These are phyloP conservation scores for Hypsopygia costalis DNA, from an alignment of 2,888 invertebrate species.

Conservation along the genomic window DNA sequence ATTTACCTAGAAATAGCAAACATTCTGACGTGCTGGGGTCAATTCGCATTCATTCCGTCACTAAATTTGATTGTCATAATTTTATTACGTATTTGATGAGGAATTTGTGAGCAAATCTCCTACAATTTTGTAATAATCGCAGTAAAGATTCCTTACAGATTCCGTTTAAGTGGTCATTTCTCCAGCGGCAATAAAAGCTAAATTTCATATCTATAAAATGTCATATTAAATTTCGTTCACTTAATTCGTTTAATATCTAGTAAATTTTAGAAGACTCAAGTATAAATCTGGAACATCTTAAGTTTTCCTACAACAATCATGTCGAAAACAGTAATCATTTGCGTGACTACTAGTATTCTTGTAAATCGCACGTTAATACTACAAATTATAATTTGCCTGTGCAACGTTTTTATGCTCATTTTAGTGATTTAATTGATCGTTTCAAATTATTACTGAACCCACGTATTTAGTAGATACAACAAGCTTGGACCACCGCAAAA, in stretches of 20 bases:
- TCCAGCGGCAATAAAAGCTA: neutral
- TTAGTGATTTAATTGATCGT: neutral
- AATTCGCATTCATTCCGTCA: slow-evolving; percentile 55
- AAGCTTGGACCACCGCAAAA: slow-evolving; percentile 35
- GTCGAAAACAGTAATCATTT: neutral
- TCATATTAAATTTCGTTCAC: no score
- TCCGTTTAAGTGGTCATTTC: slow-evolving; percentile 3
- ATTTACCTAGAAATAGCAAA: slow-evolving; percentile 77
- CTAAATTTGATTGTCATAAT: slow-evolving; percentile 70
- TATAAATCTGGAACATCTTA: no score
- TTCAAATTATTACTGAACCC: neutral
- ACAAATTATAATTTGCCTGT: neutral
- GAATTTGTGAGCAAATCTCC: slow-evolving; percentile 34
- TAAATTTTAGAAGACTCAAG: no score
- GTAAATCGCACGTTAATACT: neutral
- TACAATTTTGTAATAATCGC: slow-evolving; percentile 26
- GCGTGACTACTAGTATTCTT: neutral
- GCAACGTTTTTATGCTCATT: neutral
- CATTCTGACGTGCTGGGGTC: slow-evolving; percentile 60
- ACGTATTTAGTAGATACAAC: neutral
- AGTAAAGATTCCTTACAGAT: slow-evolving; percentile 1
- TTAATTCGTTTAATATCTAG: no score
- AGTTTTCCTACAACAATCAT: neutral
- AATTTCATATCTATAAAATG: neutral
- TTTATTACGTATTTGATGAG: slow-evolving; percentile 43